phyloP scores from a whole-genome alignment of 2,797 vertebrate species.

The Alosa sapidissima region DNA sequence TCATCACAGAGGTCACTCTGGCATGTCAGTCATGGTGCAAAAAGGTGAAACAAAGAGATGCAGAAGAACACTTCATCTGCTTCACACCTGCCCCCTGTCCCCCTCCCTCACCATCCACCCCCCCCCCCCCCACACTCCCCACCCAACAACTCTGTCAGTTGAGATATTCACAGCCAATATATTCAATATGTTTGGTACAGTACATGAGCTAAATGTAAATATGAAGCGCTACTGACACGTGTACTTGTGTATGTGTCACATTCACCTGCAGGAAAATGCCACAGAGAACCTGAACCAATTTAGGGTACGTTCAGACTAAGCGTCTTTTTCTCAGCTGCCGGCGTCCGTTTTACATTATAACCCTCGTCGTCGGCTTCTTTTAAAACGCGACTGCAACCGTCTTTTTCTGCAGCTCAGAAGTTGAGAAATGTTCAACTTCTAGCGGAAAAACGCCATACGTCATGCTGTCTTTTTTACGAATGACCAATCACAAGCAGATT shows the following conservation, averaged over 20 bases:
- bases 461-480: too few relatives aligned
- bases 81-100: slow-evolving; percentile 34
- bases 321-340: too few relatives aligned
- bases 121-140: too few relatives aligned
- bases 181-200: not conserved
- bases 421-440: too few relatives aligned
- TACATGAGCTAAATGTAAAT: slow-evolving; percentile 11
- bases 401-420: too few relatives aligned
- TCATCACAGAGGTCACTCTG: not conserved
- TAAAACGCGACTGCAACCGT: too few relatives aligned
- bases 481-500: too few relatives aligned
- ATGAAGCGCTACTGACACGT: not conserved
- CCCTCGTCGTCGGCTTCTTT: too few relatives aligned
- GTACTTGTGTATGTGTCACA: slow-evolving; percentile 9
- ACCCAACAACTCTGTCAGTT: not conserved
- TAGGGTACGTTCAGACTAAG: not conserved
- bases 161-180: slow-evolving; percentile 25
- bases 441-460: too few relatives aligned
- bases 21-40: not conserved
- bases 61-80: slow-evolving; percentile 36
- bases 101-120: slow-evolving; percentile 13
- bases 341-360: too few relatives aligned
- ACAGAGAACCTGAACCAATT: not conserved
- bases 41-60: slow-evolving; percentile 14
- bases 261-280: not conserved